Evolutionary conservation across 2,888 invertebrate species (phyloP), one percentile per base, ranked within the genome.

Genomic region (Xestia sexstrigata): DNA sequence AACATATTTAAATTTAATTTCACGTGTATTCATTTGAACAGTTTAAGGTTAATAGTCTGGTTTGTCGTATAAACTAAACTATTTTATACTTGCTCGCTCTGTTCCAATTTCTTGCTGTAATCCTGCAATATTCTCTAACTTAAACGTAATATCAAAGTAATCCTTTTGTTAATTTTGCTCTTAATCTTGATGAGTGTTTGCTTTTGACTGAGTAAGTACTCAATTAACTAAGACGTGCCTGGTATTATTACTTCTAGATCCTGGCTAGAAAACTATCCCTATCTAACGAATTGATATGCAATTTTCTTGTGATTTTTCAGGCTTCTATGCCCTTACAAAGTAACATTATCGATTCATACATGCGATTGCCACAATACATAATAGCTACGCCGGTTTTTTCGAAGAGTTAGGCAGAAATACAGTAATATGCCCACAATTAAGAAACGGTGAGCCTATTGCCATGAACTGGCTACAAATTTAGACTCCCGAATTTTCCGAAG

Each of bases 151-250:
- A 39, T 39, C 23, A 52, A 13, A 20, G 26, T 79, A 67, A 72
- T 55, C 35, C 52, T 62, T 26, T 55, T 9, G 39, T 63, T 23
- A 63, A 42, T 42, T 68, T 68, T 35, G 26, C 55, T 4, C 45
- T 63, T 6, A 47, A 62, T 35, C 23, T 68, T 81, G 68, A 68
- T 81, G 8, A 8, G 63, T 63, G 52, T 20, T 13, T 26, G 26
- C 26, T 47, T 15, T 23, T 20, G 45, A 55, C 30, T 73, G 45
- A 35, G 45, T 65, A 65, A 11, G n/a, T n/a, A 30, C 13, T 52
- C 11, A 47, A 79, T 62, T 8, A 70, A 66, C 23, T 35, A 35
- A 35, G 26, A 58, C 23, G 30, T 62, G 47, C 1, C 52, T 55
- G 13, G 1, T 30, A 26, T 70, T 30, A 71, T 52, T 39, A 42